phyloP scores from a whole-genome alignment of 2,113 vertebrate genomes.

The Gulo gulo region DNA sequence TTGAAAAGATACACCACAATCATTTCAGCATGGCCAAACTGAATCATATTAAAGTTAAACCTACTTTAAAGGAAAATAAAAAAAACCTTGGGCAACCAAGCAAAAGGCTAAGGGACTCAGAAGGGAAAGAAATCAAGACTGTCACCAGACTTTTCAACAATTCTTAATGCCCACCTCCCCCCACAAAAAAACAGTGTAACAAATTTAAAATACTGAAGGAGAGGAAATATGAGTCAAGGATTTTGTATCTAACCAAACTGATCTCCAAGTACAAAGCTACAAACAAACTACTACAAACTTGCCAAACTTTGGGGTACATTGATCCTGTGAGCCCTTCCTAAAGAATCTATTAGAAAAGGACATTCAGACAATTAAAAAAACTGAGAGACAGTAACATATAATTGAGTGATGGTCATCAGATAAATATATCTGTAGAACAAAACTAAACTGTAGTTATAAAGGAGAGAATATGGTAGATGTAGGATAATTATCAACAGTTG shows the following conservation, averaged over 20 bases:
- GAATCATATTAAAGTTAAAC: constrained; percentile 7
- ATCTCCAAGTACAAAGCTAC: constrained; percentile 29
- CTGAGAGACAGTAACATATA: background rate
- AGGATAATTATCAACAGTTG: background rate
- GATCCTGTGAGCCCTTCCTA: background rate
- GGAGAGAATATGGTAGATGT: background rate
- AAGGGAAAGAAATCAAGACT: constrained; percentile 29
- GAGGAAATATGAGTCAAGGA: background rate
- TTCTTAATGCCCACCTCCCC: background rate
- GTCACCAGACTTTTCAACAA: background rate
- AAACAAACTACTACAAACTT: constrained; percentile 49
- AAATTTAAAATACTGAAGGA: constrained; percentile 24
- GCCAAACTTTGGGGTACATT: background rate
- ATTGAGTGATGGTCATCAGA: background rate
- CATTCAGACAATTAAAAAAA: background rate
- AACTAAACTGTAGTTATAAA: background rate
- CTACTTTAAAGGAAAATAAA: constrained; percentile 6
- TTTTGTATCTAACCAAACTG: background rate
- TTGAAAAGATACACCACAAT: background rate
- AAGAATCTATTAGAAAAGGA: constrained; percentile 26
- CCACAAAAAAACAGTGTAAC: background rate
- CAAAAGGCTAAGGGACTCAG: background rate
- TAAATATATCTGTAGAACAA: background rate
- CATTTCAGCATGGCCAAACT: background rate
- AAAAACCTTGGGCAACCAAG: background rate